These are phyloP conservation scores for Drosophila teissieri DNA, from an alignment of 1,140 invertebrate genomes.

Conservation along the genomic window DNA sequence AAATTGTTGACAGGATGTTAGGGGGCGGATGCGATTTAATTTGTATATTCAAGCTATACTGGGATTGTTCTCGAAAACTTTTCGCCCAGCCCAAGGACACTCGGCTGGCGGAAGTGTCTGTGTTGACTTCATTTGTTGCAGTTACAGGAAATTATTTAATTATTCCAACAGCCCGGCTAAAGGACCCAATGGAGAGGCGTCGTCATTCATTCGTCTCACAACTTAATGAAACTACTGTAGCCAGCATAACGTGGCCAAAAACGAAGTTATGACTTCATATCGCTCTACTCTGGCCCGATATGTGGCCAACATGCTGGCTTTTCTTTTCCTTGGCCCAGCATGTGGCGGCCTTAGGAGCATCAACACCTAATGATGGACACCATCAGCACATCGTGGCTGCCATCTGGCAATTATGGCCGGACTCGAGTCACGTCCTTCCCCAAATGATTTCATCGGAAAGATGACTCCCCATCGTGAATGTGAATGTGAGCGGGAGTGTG, in stretches of 20 bases:
- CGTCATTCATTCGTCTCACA: conserved; percentile 45
- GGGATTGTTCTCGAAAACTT: conserved; percentile 54
- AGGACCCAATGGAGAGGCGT: conserved; percentile 12
- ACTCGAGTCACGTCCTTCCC: conserved; percentile 67
- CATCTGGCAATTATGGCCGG: conserved; percentile 68
- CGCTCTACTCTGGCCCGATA: conserved; percentile 28
- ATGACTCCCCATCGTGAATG: conserved; percentile 10
- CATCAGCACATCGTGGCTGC: conserved; percentile 62
- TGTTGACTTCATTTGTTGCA: conserved; percentile 64
- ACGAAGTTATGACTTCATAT: conserved; percentile 61
- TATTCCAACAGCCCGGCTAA: conserved; percentile 43
- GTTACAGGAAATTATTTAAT: conserved; percentile 71
- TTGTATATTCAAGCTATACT: conserved; percentile 57
- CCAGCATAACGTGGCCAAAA: conserved; percentile 8
- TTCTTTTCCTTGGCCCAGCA: conserved; percentile 28
- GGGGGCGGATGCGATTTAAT: conserved; percentile 68
- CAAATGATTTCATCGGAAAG: conserved; percentile 67
- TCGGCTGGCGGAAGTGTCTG: conserved; percentile 38
- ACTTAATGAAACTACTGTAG: conserved; percentile 30
- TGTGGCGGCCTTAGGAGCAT: conserved; percentile 44
- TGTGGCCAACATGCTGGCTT: conserved; percentile 24
- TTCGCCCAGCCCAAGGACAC: conserved; percentile 27
- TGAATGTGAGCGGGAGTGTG: conserved; percentile 1
- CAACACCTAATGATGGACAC: conserved; percentile 70
- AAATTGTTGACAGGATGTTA: conserved; percentile 78